Evolutionary conservation across 2,888 invertebrate species (phyloP).

Genomic region (Cotesia congregata): DNA sequence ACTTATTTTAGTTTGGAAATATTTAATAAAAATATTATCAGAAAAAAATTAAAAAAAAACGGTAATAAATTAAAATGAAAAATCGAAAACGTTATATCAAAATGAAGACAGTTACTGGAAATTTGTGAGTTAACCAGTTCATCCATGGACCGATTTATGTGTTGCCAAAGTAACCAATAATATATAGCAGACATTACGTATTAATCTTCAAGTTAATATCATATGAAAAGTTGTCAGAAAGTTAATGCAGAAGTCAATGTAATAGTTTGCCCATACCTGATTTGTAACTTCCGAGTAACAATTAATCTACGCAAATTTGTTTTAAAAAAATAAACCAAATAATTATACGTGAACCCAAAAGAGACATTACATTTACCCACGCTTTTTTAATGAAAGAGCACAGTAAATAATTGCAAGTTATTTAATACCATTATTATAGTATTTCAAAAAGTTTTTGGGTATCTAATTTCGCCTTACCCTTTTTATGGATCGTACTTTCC

Average conservation of each 20-base stretch:
- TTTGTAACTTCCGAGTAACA: background rate
- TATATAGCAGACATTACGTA: background rate
- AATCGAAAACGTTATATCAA: background rate
- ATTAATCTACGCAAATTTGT: too few species aligned
- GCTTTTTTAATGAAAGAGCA: background rate
- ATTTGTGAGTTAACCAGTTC: background rate
- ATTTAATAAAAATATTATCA: too few species aligned
- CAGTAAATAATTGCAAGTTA: background rate
- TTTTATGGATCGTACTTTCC: background rate
- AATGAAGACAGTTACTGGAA: background rate
- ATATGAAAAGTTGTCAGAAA: background rate
- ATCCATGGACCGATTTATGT: background rate
- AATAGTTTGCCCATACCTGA: background rate
- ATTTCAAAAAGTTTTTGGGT: background rate
- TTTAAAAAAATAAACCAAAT: too few species aligned
- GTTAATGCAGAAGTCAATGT: background rate
- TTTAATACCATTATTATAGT: background rate
- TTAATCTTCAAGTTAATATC: background rate
- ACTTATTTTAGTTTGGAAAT: too few species aligned
- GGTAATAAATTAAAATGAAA: background rate
- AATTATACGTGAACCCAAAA: too few species aligned
- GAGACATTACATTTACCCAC: too few species aligned
- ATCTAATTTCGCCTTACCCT: background rate
- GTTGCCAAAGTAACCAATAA: background rate
- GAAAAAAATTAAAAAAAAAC: too few species aligned